Evolutionary conservation across 2,113 vertebrate genomes (phyloP).

Genomic region (Eudyptes chrysolophus): DNA sequence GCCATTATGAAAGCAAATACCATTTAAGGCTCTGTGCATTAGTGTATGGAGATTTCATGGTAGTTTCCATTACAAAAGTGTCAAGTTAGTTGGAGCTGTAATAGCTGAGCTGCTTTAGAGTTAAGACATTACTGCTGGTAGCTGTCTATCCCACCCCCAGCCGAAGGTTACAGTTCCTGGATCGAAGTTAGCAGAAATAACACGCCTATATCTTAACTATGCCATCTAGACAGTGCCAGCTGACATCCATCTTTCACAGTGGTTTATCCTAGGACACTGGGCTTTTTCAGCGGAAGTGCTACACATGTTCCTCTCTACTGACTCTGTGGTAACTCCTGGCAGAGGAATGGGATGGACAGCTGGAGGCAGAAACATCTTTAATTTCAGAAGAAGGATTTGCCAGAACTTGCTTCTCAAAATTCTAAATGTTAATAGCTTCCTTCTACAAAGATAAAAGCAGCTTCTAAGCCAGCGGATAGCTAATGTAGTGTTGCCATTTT

Average conservation of each 20-base stretch:
- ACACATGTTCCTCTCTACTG: not conserved
- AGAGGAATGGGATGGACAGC: not conserved
- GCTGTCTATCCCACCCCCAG: not conserved
- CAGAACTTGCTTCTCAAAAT: not conserved
- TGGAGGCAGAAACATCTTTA: conserved; percentile 4
- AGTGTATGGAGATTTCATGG: not conserved
- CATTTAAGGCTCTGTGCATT: not conserved
- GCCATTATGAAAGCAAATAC: conserved; percentile 21
- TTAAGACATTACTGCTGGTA: not conserved
- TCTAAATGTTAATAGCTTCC: not conserved
- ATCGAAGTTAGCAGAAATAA: not conserved
- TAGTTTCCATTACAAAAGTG: not conserved
- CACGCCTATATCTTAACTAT: not conserved
- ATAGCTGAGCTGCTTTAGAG: not conserved
- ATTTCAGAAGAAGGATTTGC: not conserved
- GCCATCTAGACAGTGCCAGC: not conserved
- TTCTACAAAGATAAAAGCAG: not conserved
- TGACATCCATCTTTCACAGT: not conserved
- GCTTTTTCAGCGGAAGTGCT: not conserved
- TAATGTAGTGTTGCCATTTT: not conserved
- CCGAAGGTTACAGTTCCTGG: not conserved
- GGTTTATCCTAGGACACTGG: not conserved
- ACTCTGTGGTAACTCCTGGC: not conserved
- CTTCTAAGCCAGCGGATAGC: not conserved
- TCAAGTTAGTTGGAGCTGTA: not conserved